These are phyloP conservation scores for Apamea sordens DNA, from an alignment of 2,888 invertebrate species.

Conservation along the genomic window DNA sequence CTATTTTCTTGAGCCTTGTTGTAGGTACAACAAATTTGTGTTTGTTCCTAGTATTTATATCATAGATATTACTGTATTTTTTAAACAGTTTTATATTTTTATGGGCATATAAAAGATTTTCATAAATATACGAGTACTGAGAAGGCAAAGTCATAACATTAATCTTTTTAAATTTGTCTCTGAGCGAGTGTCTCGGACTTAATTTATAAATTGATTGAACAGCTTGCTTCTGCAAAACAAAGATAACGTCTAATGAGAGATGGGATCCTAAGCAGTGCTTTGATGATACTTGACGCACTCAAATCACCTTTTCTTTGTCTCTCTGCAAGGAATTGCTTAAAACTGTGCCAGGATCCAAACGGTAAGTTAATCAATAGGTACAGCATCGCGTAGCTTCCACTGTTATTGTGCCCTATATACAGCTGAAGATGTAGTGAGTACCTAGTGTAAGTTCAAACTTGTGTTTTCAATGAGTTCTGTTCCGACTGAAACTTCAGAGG, in stretches of 20 bases:
- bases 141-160: no score
- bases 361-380: not conserved
- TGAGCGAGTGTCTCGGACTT: no score
- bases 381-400: constrained; percentile 24
- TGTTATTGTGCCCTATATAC: not conserved
- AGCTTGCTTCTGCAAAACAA: no score
- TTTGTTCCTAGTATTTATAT: no score
- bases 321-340: not conserved
- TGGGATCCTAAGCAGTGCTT: not conserved
- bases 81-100: no score
- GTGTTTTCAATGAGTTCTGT: constrained; percentile 27
- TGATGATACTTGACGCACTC: not conserved
- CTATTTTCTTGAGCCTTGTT: no score
- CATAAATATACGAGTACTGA: no score
- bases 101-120: no score
- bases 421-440: constrained; percentile 6
- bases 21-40: no score
- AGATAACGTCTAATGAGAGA: not conserved
- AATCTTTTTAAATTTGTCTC: no score
- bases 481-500: constrained; percentile 15
- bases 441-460: constrained; percentile 30
- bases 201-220: no score
- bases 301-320: not conserved
- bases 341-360: not conserved
- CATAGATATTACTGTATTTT: no score